Evolutionary conservation across 2,113 vertebrate species (phyloP).

Genomic region (Physeter macrocephalus): DNA sequence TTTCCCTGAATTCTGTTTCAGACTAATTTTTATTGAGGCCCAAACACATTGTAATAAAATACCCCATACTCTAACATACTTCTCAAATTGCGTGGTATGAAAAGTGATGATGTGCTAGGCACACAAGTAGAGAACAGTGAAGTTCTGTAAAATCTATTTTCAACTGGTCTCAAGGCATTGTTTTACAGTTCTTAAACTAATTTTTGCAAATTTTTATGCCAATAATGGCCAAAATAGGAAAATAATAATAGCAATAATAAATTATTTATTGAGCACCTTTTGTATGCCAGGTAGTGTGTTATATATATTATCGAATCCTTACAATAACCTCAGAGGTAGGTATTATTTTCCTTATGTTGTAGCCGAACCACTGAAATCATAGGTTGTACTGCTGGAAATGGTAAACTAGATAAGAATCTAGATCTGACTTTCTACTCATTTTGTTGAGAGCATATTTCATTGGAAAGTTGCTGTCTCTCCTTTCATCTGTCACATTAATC

Average conservation of each 20-base stretch:
- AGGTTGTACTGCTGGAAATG: not conserved
- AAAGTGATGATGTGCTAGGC: not conserved
- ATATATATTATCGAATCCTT: not conserved
- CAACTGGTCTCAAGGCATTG: not conserved
- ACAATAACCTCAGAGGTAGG: not conserved
- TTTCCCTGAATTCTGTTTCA: not conserved
- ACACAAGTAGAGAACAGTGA: not conserved
- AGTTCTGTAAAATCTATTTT: not conserved
- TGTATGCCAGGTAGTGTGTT: not conserved
- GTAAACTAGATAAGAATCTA: not conserved
- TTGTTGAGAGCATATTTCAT: not conserved
- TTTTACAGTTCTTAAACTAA: constrained; percentile 10
- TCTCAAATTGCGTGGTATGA: not conserved
- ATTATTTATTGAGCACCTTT: not conserved
- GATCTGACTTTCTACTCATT: not conserved
- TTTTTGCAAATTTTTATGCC: not conserved
- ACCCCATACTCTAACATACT: not conserved
- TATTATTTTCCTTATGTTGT: not conserved
- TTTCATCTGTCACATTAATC: constrained; percentile 6
- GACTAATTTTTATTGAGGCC: not conserved
- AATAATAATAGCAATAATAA: not conserved
- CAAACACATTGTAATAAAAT: not conserved
- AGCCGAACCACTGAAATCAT: not conserved
- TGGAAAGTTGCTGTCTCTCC: not conserved
- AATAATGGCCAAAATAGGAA: not conserved